These are phyloP conservation scores for Cyprinodon brontotheroides DNA, from an alignment of 2,113 vertebrate genomes.

Conservation along the genomic window DNA sequence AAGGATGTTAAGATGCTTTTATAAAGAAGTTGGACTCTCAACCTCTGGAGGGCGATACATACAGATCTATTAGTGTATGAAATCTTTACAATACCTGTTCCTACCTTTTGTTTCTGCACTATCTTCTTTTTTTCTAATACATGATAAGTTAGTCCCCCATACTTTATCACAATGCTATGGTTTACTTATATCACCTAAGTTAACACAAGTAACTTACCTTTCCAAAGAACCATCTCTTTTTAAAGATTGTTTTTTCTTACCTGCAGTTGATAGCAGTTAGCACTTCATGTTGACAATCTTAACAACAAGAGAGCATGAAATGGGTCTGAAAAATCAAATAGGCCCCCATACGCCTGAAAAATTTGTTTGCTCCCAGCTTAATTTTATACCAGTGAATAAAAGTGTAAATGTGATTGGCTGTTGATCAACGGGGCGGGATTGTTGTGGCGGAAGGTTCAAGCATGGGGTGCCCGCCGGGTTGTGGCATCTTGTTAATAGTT, in stretches of 20 bases:
- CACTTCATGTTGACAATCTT: too few relatives aligned
- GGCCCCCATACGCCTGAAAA: too few relatives aligned
- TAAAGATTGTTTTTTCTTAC: too few relatives aligned
- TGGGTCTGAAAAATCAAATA: too few relatives aligned
- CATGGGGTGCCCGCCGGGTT: too few relatives aligned
- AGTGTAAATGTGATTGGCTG: too few relatives aligned
- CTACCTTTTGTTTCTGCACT: slow-evolving; percentile 29
- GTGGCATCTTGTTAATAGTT: too few relatives aligned
- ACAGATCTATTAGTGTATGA: slow-evolving; percentile 42
- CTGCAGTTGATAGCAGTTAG: background rate
- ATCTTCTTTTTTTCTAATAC: slow-evolving; percentile 27
- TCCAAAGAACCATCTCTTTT: slow-evolving; percentile 6
- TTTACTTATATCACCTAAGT: slow-evolving; percentile 41
- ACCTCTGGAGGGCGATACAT: slow-evolving; percentile 57
- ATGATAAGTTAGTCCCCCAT: slow-evolving; percentile 51
- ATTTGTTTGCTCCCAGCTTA: too few relatives aligned
- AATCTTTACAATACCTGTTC: slow-evolving; percentile 37
- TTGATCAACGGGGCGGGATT: too few relatives aligned
- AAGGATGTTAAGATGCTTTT: slow-evolving; percentile 43
- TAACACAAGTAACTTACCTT: slow-evolving; percentile 54
- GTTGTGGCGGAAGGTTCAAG: too few relatives aligned
- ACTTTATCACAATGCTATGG: slow-evolving; percentile 53
- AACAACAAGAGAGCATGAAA: too few relatives aligned
- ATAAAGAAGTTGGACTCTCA: slow-evolving; percentile 53
- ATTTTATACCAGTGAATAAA: too few relatives aligned